These are phyloP conservation scores for Hippocampus barbouri DNA, from an alignment of 2,113 vertebrate genomes.

Conservation along the genomic window DNA sequence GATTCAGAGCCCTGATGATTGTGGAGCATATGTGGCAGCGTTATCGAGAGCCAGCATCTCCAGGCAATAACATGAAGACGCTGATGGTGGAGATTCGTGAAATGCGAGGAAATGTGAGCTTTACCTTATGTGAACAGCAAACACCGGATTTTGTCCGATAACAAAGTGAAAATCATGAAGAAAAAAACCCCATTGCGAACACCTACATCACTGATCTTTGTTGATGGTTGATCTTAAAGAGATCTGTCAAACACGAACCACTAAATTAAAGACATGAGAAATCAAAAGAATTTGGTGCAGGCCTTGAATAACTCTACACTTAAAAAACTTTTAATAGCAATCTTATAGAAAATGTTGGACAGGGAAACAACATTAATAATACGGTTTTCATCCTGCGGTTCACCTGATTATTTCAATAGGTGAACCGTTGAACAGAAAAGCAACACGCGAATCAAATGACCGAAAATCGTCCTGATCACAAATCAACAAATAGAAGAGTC, in stretches of 20 bases:
- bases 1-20: slow-evolving; percentile 47
- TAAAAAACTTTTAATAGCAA: background rate
- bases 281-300: background rate
- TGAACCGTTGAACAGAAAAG: background rate
- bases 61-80: slow-evolving; percentile 39
- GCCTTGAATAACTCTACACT: no score
- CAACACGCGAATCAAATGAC: slow-evolving; percentile 5
- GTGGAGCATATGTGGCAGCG: slow-evolving; percentile 50
- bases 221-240: background rate
- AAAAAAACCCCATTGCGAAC: background rate
- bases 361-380: background rate
- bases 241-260: background rate
- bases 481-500: slow-evolving; percentile 12
- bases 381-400: background rate
- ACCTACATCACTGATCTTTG: background rate
- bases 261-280: background rate
- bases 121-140: background rate
- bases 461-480: slow-evolving; percentile 31
- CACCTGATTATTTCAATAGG: background rate
- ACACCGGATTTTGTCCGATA: background rate
- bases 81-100: slow-evolving; percentile 53
- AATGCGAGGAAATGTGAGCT: slow-evolving; percentile 21
- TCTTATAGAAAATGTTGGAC: background rate
- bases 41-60: slow-evolving; percentile 50
- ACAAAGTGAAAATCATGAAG: background rate